Conservation (phyloP, 2,113 vertebrate genomes). For the Dendropsophus ebraccatus region DNA sequence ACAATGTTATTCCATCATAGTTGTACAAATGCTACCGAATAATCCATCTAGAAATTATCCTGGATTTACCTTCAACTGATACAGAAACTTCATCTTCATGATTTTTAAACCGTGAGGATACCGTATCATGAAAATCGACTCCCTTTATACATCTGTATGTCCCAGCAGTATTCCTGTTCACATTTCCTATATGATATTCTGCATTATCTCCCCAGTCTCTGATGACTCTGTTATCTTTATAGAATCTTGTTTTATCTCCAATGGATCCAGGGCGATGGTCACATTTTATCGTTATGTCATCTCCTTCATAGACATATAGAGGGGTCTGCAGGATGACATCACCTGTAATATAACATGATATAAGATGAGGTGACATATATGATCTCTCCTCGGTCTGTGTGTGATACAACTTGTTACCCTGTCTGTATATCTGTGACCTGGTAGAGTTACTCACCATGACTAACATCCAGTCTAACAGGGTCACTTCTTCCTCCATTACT, state of each 20-base stretch:
- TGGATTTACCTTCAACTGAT: background rate
- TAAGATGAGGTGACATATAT: no score
- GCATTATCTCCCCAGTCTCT: background rate
- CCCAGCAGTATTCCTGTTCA: background rate
- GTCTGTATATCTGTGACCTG: background rate
- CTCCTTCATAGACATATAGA: slow-evolving; percentile 8
- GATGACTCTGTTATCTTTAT: background rate
- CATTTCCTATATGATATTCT: background rate
- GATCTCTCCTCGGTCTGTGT: no score
- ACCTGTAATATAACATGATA: background rate
- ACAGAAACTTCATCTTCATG: background rate
- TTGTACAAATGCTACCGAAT: no score
- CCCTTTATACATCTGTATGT: background rate
- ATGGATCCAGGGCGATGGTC: background rate
- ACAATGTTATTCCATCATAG: no score
- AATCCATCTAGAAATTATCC: no score
- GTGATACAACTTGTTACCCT: background rate
- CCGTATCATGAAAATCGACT: background rate
- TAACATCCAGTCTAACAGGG: background rate
- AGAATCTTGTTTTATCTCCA: background rate
- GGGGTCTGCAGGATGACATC: background rate
- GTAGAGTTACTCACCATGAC: background rate
- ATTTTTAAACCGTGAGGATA: background rate
- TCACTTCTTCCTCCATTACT: background rate
- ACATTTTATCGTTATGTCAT: background rate